Evolutionary conservation across 2,113 vertebrate genomes (phyloP).

Genomic region (Chauna torquata): DNA sequence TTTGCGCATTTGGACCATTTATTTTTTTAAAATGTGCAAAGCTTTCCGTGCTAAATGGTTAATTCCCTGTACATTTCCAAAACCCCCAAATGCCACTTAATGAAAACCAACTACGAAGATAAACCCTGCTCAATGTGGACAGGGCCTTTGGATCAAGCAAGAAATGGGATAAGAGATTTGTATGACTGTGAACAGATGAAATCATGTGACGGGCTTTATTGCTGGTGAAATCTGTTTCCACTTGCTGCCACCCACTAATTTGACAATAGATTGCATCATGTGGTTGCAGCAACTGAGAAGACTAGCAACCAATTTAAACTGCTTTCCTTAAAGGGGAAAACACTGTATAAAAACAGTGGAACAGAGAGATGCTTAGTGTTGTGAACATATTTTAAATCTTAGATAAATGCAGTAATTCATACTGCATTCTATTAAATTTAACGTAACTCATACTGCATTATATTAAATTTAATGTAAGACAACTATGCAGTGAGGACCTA

Average conservation of each 20-base stretch:
- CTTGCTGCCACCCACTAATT: slow-evolving; percentile 57
- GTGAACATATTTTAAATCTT: background rate
- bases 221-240: slow-evolving; percentile 70
- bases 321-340: slow-evolving; percentile 60
- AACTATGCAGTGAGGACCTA: background rate
- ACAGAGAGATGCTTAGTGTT: background rate
- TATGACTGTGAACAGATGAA: background rate
- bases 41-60: background rate
- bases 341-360: background rate
- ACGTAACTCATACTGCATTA: background rate
- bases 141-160: background rate
- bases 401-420: background rate
- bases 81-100: background rate
- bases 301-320: slow-evolving; percentile 31
- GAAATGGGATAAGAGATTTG: background rate
- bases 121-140: background rate
- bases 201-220: background rate
- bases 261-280: slow-evolving; percentile 50
- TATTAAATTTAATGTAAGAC: background rate
- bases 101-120: background rate
- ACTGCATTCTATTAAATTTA: background rate
- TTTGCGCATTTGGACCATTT: background rate
- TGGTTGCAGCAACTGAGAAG: slow-evolving; percentile 44
- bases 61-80: background rate
- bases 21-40: background rate